A percentile compares a stretch with the other conserved stretches of the same genome.
Conservation (phyloP, 1,140 invertebrate species). For the Listronotus bonariensis region DNA sequence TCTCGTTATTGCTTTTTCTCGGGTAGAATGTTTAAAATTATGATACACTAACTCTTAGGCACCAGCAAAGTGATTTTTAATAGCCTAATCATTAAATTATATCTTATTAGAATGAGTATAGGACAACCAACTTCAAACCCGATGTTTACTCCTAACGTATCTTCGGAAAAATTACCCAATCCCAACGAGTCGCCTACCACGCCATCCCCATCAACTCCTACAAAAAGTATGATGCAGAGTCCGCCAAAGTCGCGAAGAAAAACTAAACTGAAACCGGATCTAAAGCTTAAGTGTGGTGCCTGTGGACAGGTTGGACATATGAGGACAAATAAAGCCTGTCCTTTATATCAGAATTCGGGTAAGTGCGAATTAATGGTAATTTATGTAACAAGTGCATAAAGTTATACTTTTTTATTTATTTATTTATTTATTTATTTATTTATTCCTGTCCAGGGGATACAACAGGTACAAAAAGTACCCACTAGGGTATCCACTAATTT, state of each 20-base stretch:
- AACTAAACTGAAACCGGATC: conserved; percentile 84
- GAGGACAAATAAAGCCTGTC: conserved; percentile 96
- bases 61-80: too few species aligned
- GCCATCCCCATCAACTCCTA: conserved; percentile 48
- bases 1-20: too few species aligned
- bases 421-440: too few species aligned
- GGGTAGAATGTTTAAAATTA: too few species aligned
- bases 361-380: too few species aligned
- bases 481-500: too few species aligned
- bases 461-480: too few species aligned
- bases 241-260: conserved; percentile 68
- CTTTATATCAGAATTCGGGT: conserved; percentile 78
- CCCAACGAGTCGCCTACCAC: conserved; percentile 47
- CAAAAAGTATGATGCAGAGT: conserved; percentile 39
- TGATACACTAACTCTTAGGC: too few species aligned
- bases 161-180: conserved; percentile 39
- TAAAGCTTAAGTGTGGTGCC: conserved; percentile 94
- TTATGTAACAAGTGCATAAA: too few species aligned
- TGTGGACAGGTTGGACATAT: conserved; percentile 88
- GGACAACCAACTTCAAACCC: conserved; percentile 11
- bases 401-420: too few species aligned
- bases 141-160: conserved; percentile 20
- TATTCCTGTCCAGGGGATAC: too few species aligned
- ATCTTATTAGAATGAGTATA: conserved; percentile 23
- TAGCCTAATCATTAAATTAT: background rate